Percentiles rank a stretch among this genome's conserved stretches.
These are phyloP conservation scores for Eristalis intricaria DNA, from an alignment of 2,888 invertebrate genomes.

Conservation along the genomic window DNA sequence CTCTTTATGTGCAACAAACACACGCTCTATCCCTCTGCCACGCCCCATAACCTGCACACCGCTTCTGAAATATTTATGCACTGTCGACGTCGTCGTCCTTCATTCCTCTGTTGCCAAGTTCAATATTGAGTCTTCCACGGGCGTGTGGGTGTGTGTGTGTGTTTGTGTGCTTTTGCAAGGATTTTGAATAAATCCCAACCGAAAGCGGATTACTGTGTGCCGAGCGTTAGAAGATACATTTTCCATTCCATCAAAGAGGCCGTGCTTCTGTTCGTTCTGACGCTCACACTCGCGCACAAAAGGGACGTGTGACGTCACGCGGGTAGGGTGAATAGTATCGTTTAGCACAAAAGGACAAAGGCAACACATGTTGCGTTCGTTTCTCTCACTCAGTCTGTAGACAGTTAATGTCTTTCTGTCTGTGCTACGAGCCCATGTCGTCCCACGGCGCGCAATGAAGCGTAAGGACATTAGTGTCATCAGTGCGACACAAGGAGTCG, in stretches of 20 bases:
- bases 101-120: slow-evolving; percentile 3
- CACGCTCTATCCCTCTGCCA: neutral
- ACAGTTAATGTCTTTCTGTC: neutral
- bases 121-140: neutral
- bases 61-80: slow-evolving; percentile 4
- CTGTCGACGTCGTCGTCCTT: neutral
- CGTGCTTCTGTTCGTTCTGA: neutral
- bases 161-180: neutral
- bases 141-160: neutral
- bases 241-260: slow-evolving; percentile 11
- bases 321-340: neutral
- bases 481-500: neutral
- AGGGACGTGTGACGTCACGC: neutral
- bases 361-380: neutral
- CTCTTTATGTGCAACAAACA: neutral
- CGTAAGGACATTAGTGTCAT: neutral
- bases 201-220: neutral
- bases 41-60: neutral
- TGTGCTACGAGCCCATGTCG: neutral
- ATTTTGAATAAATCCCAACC: neutral
- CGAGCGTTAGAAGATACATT: neutral
- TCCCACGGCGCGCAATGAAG: neutral
- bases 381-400: neutral
- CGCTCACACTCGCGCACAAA: neutral
- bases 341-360: neutral